Conservation (phyloP, 2,888 invertebrate genomes). For the Diarsia mendica region DNA sequence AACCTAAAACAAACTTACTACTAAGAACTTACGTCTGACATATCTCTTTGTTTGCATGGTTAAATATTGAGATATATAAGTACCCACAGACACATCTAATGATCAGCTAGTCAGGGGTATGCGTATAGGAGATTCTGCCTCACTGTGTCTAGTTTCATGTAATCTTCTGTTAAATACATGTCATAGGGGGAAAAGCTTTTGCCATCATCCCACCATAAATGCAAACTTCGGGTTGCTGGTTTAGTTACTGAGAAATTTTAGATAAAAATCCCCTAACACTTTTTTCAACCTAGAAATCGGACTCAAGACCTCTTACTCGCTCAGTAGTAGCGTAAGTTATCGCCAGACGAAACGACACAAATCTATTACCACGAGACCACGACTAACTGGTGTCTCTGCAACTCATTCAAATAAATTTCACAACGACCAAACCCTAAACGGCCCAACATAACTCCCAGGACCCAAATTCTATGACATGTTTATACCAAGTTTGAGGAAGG, state of each 20-base stretch:
- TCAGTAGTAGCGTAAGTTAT: neutral
- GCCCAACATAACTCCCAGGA: conserved; percentile 29
- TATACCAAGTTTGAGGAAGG: conserved; percentile 46
- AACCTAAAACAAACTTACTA: neutral
- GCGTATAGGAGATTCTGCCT: neutral
- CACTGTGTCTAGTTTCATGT: neutral
- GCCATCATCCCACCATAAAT: neutral
- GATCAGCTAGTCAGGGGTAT: neutral
- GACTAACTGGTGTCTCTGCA: neutral
- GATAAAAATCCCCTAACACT: neutral
- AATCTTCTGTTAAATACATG: too few relatives aligned
- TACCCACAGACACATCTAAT: too few relatives aligned
- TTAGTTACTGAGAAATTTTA: neutral
- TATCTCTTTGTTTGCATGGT: neutral
- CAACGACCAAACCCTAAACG: conserved; percentile 20
- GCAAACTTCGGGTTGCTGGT: neutral
- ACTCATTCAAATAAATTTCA: conserved; percentile 30
- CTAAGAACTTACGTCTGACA: neutral
- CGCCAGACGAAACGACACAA: neutral
- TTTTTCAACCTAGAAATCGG: neutral
- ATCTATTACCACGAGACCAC: neutral
- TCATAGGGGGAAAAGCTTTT: neutral
- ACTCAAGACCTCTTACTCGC: neutral
- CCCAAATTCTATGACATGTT: conserved; percentile 53
- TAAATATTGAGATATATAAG: neutral